Evolutionary conservation across 2,797 vertebrate genomes (phyloP), one percentile per base, ranked within the genome.

Genomic region (Orestias chungarensis): DNA sequence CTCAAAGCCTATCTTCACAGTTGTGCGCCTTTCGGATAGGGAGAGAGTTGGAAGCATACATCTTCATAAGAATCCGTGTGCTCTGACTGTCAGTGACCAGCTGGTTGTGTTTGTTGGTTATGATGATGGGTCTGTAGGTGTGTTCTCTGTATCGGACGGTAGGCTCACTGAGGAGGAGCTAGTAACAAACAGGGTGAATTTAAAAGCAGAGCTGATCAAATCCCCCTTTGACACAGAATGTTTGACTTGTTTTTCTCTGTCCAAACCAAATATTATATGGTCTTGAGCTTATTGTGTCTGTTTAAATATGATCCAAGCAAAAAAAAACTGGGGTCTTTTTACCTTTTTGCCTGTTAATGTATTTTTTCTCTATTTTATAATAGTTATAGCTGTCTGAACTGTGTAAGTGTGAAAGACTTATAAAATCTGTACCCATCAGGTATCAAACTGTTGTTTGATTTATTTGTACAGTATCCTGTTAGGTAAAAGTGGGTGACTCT

Each of bases 71-170:
- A 85, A 47, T 27, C 93, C 93, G 0, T 75, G 76, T 11, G 49
- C 85, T 67, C 46, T 96, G 70, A 66, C 71, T 17, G 69, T 93
- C 47, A 84, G 87, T 31, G 74, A 90, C 65, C 83, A 68, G 57
- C 81, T 82, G 47, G 69, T 61, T 68, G 89, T 94, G 59, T 93
- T 92, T 84, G 89, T 96, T 62, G 95, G 95, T 2, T 95, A 95
- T 84, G 88, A 90, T 71, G 95, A 96, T 14, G 95, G 95, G 9
- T 92, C 94, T 33, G 80, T 96, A 5, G 94, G 92, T 15, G 87
- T 94, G 47, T 96, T 94, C 78, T 81, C 86, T 6, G 70, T 95
- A 67, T 80, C 59, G 74, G 91, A 94, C 50, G 42, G 5, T 31
- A 27, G 1, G 4, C 62, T 31, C 2, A 44, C 74, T 4, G 49